A percentile compares a stretch with the other conserved stretches of the same genome.
phyloP scores from a whole-genome alignment of 2,797 vertebrate species.

The Margarornis squamiger region DNA sequence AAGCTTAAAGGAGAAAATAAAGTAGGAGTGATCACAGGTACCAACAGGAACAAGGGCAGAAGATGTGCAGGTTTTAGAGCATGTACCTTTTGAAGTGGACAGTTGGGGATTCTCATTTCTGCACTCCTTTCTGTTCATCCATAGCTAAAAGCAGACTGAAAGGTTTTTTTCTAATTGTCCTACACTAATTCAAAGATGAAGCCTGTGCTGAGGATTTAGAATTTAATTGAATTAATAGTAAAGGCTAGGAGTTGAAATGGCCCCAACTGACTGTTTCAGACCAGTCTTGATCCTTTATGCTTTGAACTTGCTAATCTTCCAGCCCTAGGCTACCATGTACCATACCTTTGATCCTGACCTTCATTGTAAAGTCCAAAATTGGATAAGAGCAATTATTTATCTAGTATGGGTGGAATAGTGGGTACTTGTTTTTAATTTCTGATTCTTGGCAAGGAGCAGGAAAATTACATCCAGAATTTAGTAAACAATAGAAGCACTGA shows the following conservation, averaged over 20 bases:
- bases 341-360: background rate
- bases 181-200: background rate
- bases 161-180: background rate
- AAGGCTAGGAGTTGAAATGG: background rate
- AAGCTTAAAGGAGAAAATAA: background rate
- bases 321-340: background rate
- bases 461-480: background rate
- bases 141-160: background rate
- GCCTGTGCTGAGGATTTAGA: background rate
- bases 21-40: background rate
- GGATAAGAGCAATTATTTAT: background rate
- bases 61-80: background rate
- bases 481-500: background rate
- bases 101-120: background rate
- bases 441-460: background rate
- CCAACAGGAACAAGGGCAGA: rapidly evolving
- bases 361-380: background rate
- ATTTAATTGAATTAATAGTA: background rate
- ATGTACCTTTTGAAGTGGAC: background rate
- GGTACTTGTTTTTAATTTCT: background rate
- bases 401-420: background rate
- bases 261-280: background rate
- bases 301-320: background rate
- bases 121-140: background rate
- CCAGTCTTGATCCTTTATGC: background rate